Percentiles rank a stretch among this genome's conserved stretches.
These are phyloP conservation scores for Pachyrhynchus sulphureomaculatus DNA, from an alignment of 1,140 invertebrate genomes.

Conservation along the genomic window DNA sequence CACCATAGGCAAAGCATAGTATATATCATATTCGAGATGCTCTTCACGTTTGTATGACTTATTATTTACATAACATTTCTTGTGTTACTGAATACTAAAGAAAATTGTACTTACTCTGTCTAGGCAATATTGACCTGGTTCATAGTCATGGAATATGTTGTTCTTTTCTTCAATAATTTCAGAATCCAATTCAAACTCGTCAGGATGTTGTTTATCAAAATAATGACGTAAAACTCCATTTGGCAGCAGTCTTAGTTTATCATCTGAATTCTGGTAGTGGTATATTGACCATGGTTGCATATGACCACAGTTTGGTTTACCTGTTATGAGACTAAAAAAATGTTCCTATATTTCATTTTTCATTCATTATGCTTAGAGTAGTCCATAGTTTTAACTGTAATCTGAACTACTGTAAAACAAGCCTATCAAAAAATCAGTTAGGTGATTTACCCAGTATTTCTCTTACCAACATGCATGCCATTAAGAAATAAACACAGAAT, in stretches of 20 bases:
- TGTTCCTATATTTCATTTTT: not conserved
- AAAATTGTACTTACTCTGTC: constrained; percentile 67
- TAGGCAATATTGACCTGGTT: constrained; percentile 72
- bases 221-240: constrained; percentile 72
- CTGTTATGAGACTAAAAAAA: constrained; percentile 58
- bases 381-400: no score
- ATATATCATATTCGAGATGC: no score
- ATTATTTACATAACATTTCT: no score
- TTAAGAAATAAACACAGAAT: no score
- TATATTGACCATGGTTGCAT: constrained; percentile 73
- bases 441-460: no score
- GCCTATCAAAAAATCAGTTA: no score
- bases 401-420: no score
- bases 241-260: constrained; percentile 65
- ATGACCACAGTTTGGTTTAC: constrained; percentile 68
- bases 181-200: constrained; percentile 52
- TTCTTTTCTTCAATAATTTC: constrained; percentile 55
- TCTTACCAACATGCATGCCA: no score
- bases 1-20: no score
- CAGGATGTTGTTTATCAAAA: constrained; percentile 55
- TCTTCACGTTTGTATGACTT: no score
- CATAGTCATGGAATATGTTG: constrained; percentile 67
- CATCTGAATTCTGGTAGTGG: constrained; percentile 60
- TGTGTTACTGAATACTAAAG: no score
- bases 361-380: no score